Conservation (phyloP, 2,888 invertebrate species). For the Dimorphilus gyrociliatus region DNA sequence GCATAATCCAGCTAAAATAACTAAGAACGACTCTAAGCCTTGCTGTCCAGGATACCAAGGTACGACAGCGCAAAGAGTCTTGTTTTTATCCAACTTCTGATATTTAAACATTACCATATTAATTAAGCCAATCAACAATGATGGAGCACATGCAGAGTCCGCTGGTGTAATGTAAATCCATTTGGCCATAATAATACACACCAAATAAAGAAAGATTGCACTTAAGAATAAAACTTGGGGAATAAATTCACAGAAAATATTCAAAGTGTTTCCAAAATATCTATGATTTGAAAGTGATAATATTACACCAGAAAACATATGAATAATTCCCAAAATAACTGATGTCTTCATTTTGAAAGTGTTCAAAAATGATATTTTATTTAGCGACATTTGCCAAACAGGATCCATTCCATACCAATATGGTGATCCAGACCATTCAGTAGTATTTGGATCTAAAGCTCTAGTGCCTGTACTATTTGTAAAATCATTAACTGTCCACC, state of each 20-base stretch:
- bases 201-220: conserved; percentile 87
- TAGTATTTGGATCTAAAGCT: background rate
- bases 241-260: conserved; percentile 80
- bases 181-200: conserved; percentile 84
- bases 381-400: conserved; percentile 50
- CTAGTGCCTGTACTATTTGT: too few relatives aligned
- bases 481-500: conserved; percentile 47
- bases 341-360: conserved; percentile 88
- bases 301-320: conserved; percentile 86
- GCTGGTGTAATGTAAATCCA: conserved; percentile 54
- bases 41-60: conserved; percentile 18
- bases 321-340: conserved; percentile 80
- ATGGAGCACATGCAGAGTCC: conserved; percentile 63
- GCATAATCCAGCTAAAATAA: conserved; percentile 51
- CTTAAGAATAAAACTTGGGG: conserved; percentile 82
- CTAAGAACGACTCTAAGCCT: conserved; percentile 34
- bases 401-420: conserved; percentile 82
- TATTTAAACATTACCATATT: conserved; percentile 37
- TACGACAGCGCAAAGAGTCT: conserved; percentile 6
- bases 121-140: conserved; percentile 62
- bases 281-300: conserved; percentile 46
- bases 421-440: conserved; percentile 39
- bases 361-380: conserved; percentile 82
- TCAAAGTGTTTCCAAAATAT: conserved; percentile 41
- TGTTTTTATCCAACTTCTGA: conserved; percentile 6